Base-by-base conservation (phyloP, 2,797 vertebrate species). In the Oryzias sinensis region DNA sequence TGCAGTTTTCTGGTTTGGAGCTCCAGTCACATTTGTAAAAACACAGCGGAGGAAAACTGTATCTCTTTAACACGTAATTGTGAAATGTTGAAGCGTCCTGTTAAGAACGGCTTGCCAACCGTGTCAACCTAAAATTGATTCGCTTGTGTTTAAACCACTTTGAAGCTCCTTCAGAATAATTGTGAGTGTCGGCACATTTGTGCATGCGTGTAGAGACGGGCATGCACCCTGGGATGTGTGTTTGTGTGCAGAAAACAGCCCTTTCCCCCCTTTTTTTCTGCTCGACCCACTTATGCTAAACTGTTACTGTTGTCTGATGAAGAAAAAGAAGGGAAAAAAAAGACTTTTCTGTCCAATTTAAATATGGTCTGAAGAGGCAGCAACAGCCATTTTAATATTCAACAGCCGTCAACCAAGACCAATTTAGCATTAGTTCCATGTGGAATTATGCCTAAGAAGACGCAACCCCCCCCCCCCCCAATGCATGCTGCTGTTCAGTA, bases 41-140 rank as follows among this genome's bases (percentile, higher is more conserved):
- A 91, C 81, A 87, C 80, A 77, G 79, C 52, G 69, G 88, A 89
- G 90, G 89, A 91, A 90, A 90, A 85, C 90, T 90, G 87, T 88
- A 88, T 89, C 87, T 88, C 90, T 93, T 92, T 90, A 92, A 92
- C 85, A 82, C 76, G 79, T 93, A 91, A 93, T 93, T 92, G 92
- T 90, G 85, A 90, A 91, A 88, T 85, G 85, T 82, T 88, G 88
- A 91, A 90, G 90, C 79, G 83, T 90, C 88, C 90, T 72, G 90
- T 93, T 92, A 89, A 87, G 89, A 90, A 87, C 88, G 90, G 85
- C 88, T 91, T 90, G 88, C 90, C 92, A 92, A 93, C 86, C 90
- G 86, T 93, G 90, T 93, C 91, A 89, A 90, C 90, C 90, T 78
- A 88, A 90, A 92, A 92, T 92, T 91, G 88, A 92, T 92, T 90